Conservation (phyloP, 2,888 invertebrate genomes). For the Heliconius sara region DNA sequence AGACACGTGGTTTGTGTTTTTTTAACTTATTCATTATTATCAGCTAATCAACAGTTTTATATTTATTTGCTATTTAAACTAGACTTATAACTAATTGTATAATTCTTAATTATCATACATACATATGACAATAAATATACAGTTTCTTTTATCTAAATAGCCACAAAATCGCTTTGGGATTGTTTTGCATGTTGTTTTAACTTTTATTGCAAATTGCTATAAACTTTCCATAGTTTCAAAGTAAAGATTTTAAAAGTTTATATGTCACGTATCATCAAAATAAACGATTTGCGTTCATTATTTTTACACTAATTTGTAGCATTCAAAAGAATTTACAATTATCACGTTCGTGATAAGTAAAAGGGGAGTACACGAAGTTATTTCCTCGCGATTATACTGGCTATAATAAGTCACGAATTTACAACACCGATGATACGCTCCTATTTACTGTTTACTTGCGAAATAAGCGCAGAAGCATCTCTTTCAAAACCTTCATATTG, state of each 20-base stretch:
- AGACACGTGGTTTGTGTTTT: no score
- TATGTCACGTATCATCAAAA: background rate
- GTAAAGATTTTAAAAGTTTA: background rate
- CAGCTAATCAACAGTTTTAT: no score
- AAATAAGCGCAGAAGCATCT: conserved; percentile 41
- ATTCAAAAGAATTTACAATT: conserved; percentile 29
- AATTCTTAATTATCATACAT: no score
- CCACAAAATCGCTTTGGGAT: no score
- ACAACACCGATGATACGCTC: conserved; percentile 62
- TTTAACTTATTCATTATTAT: no score
- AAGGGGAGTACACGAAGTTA: conserved; percentile 36
- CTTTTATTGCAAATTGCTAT: no score
- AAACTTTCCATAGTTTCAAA: background rate
- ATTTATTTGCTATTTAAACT: no score
- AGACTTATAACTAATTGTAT: no score
- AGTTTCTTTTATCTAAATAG: no score
- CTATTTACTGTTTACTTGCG: conserved; percentile 50
- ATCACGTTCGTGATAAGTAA: conserved; percentile 37
- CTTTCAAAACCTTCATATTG: conserved; percentile 35
- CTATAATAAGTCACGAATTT: conserved; percentile 68
- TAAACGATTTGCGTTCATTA: background rate
- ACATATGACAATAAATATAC: no score
- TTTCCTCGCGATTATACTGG: conserved; percentile 38
- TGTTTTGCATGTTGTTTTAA: no score
- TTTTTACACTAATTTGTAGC: background rate